These are phyloP conservation scores for Esox niger DNA, from an alignment of 2,113 vertebrate species.

Conservation along the genomic window DNA sequence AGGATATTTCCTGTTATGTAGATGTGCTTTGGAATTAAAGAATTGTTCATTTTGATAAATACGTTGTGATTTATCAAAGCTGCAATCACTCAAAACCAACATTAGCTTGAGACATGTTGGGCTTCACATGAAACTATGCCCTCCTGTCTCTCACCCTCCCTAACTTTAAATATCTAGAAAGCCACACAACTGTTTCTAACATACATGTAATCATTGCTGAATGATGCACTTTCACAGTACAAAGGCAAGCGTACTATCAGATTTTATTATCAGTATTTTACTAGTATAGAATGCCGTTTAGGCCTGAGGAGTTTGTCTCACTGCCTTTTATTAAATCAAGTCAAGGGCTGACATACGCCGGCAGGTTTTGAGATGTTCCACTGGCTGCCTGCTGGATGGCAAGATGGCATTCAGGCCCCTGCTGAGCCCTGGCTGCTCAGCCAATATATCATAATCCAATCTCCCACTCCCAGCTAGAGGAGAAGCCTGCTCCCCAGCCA, in stretches of 20 bases:
- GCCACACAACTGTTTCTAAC: not conserved
- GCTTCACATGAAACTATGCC: not conserved
- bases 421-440: slow-evolving; percentile 15
- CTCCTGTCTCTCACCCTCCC: not conserved
- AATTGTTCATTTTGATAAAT: not conserved
- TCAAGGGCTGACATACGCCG: slow-evolving; percentile 15
- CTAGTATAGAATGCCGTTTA: slow-evolving; percentile 10
- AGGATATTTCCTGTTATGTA: not conserved
- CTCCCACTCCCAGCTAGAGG: slow-evolving; percentile 7
- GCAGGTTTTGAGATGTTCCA: slow-evolving; percentile 4
- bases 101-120: not conserved
- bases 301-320: slow-evolving; percentile 12
- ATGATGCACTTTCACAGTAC: slow-evolving; percentile 3
- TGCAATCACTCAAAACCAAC: not conserved
- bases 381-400: slow-evolving; percentile 19
- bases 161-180: not conserved
- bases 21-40: not conserved
- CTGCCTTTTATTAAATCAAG: slow-evolving; percentile 36
- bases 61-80: not conserved
- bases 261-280: slow-evolving; percentile 25
- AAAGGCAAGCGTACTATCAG: slow-evolving; percentile 25
- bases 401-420: slow-evolving; percentile 11
- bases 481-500: not conserved
- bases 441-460: slow-evolving; percentile 36
- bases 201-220: slow-evolving; percentile 21